Percentiles rank a stretch among this genome's conserved stretches.
Evolutionary conservation across 2,113 vertebrate species (phyloP).

Genomic region (Promerops cafer): DNA sequence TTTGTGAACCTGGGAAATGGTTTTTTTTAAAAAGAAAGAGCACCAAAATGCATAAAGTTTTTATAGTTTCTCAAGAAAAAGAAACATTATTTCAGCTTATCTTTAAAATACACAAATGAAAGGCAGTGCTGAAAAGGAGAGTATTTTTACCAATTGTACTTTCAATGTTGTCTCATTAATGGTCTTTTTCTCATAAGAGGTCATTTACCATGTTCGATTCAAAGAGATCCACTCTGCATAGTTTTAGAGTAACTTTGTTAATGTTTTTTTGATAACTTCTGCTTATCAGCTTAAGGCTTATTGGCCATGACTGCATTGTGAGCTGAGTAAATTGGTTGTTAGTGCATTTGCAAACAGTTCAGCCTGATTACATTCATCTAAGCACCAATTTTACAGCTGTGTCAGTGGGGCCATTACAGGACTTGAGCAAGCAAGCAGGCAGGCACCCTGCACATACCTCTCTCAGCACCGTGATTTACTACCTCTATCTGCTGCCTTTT

Average conservation of each 20-base stretch:
- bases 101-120: not conserved
- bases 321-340: not conserved
- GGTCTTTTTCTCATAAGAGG: not conserved
- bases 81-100: not conserved
- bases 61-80: not conserved
- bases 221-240: not conserved
- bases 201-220: not conserved
- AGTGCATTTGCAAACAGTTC: not conserved
- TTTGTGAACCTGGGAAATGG: not conserved
- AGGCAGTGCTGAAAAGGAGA: not conserved
- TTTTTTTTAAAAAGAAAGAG: not conserved
- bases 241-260: not conserved
- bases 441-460: conserved; percentile 7
- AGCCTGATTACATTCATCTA: not conserved
- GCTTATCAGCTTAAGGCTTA: not conserved
- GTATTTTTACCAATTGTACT: not conserved
- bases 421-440: not conserved
- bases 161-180: not conserved
- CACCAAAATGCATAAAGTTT: not conserved
- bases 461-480: not conserved
- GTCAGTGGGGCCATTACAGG: conserved; percentile 11
- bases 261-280: conserved; percentile 13
- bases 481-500: conserved; percentile 33
- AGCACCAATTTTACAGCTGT: conserved; percentile 26
- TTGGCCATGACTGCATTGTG: not conserved